Evolutionary conservation across 2,888 invertebrate genomes (phyloP).

Genomic region (Tyria jacobaeae): DNA sequence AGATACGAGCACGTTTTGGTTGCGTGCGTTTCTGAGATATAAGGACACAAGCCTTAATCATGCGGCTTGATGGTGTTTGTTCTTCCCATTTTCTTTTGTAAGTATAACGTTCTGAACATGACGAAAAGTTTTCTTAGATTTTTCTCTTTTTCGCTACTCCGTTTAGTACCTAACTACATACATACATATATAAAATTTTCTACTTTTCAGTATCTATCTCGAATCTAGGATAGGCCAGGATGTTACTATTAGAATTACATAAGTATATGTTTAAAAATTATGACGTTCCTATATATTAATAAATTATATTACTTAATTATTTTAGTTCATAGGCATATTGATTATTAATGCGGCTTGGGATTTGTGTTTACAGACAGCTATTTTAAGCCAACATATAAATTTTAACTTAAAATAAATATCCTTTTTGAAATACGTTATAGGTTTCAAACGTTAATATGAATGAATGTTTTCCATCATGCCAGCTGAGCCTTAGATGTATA

Average conservation of each 20-base stretch:
- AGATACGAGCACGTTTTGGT: conserved; percentile 39
- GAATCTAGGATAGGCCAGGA: background rate
- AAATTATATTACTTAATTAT: no score
- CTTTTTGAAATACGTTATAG: no score
- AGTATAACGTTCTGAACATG: conserved; percentile 21
- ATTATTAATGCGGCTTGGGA: no score
- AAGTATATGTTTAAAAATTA: no score
- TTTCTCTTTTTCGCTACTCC: conserved; percentile 3
- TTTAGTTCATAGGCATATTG: no score
- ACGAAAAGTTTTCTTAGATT: background rate
- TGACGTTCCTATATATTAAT: no score
- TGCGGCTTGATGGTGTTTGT: conserved; percentile 50
- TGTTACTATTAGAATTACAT: background rate
- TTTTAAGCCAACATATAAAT: no score
- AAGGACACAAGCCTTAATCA: conserved; percentile 62
- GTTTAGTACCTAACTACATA: no score
- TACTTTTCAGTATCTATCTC: background rate
- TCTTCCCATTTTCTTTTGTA: conserved; percentile 22
- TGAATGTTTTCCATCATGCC: background rate
- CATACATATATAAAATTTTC: background rate
- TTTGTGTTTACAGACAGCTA: no score
- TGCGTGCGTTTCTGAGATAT: conserved; percentile 49
- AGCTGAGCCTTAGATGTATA: background rate
- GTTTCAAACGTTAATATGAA: no score
- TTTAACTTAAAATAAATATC: no score